Base-by-base conservation (phyloP, 1,140 invertebrate genomes). In the Wasmannia auropunctata region DNA sequence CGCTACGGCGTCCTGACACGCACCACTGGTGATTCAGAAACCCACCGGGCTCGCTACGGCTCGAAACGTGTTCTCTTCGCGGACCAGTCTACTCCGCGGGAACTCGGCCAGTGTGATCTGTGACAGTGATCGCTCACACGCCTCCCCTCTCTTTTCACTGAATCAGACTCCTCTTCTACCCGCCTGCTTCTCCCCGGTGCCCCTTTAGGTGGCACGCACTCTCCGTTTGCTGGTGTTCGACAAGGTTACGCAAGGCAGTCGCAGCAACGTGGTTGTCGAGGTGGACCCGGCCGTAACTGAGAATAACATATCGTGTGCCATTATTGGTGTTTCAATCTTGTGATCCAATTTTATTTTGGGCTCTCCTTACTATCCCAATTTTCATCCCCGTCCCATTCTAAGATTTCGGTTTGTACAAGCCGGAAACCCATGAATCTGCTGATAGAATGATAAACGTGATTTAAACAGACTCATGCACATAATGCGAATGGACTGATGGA, bases 1-100 rank as follows among this genome's bases (percentile, higher is more conserved):
- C 37, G 72, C 81, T 90, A 85, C 89, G 84, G 49, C 74, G 74
- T 69, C 88, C 75, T 87, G 43, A 88, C 76, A 89, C 88, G 88
- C 87, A 89, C 63, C 69, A 79, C 63, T 86, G 62, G 31, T 85
- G 87, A 89, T 89, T 89, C 88, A 89, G 88, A 89, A 83, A 88
- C 49, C 83, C 58, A 89, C 76, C 84, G 88, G 88, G 80, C 87
- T 85, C 85, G 88, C 76, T 77, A 43, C 84, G 62, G 34, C 62
- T 65, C 87, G 43, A 89, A 89, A 89, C 88, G 88, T 89, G 88
- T 40, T 89, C 75, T 46, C 84, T 83, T 25, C 51, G 87, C 86
- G 88, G 76, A 88, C 76, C 60, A 46, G 43, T 79, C 83, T 87
- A 72, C 81, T 77, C 58, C 63, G 49, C 37, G 67, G 22, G 81